Evolutionary conservation across 2,888 invertebrate genomes (phyloP).

Genomic region (Melanophora roralis): DNA sequence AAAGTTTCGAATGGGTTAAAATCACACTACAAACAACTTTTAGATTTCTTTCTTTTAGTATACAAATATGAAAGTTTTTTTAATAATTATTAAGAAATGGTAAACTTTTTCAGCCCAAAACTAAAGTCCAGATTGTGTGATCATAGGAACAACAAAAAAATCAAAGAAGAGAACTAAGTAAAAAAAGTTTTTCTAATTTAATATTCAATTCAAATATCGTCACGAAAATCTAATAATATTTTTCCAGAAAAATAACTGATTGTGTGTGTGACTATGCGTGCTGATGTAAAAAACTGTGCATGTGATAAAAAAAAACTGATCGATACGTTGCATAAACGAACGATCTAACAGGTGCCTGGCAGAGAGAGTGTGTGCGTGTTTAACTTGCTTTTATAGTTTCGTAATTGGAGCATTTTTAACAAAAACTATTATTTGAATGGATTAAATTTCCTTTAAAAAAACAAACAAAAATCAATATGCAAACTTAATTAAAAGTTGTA

Average conservation of each 20-base stretch:
- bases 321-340: background rate
- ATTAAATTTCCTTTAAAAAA: background rate
- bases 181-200: constrained; percentile 14
- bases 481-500: background rate
- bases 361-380: background rate
- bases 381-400: background rate
- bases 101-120: background rate
- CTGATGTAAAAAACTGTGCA: background rate
- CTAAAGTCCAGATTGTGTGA: constrained; percentile 24
- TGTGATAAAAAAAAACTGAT: background rate
- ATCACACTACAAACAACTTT: background rate
- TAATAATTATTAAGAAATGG: too few species aligned
- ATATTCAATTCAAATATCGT: constrained; percentile 11
- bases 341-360: constrained; percentile 7
- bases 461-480: background rate
- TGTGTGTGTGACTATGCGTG: constrained; percentile 7
- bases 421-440: background rate
- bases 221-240: background rate
- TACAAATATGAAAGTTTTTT: constrained; percentile 4
- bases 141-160: background rate
- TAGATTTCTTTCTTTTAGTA: background rate
- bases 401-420: constrained; percentile 2
- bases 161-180: constrained; percentile 18
- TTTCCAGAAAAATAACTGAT: background rate
- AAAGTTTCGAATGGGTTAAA: constrained; percentile 1